Base-by-base conservation (phyloP, 2,888 invertebrate species). In the Thymelicus acteon region DNA sequence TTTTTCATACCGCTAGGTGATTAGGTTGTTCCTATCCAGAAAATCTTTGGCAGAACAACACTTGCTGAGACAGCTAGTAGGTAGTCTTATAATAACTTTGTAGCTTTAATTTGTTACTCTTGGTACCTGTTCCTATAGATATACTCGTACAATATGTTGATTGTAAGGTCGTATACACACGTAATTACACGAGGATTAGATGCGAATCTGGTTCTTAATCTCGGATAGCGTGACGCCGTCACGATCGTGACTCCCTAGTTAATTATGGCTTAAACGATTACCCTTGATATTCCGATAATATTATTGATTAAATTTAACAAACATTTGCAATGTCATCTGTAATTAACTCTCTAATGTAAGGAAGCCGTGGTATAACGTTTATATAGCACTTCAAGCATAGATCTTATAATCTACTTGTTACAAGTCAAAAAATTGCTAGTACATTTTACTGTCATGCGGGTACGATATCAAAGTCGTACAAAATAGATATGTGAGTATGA, bases 241-340 rank as follows among this genome's bases (percentile, higher is more conserved):
- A 83, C 83, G 83, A 78, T 74, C 80, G 74, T 81, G 78, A 79
- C 79, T 80, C 72, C 62, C 65, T 67, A 74, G 76, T 75, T 82
- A 79, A 83, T 78, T 78, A 73, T 62, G 73, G 76, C 74, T 77
- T 77, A 79, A 73, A 74, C 74, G 67, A 60, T 54, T 62, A 52
- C 52, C 19, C 58, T n/a, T 58, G 40, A 67, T 60, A 48, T 60
- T 60, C 40, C 39, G 15, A 60, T 60, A 31, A 31, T 5, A 31
- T 48, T 15, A 49, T 52, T 57, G 63, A 63, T 58, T 31, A 44
- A 19, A 58, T n/a, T 58, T n/a, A 57, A 58, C 58, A n/a, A 54
- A 24, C 12, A 54, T 52, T 52, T 19, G 24, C 2, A 24, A 24
- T 24, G 54, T 54, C 24, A 10, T 54, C 5, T 15, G 1, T 52